Percentiles rank a stretch among this genome's conserved stretches.
Evolutionary conservation across 2,113 vertebrate genomes (phyloP).

Genomic region (Brachyhypopomus gauderio): DNA sequence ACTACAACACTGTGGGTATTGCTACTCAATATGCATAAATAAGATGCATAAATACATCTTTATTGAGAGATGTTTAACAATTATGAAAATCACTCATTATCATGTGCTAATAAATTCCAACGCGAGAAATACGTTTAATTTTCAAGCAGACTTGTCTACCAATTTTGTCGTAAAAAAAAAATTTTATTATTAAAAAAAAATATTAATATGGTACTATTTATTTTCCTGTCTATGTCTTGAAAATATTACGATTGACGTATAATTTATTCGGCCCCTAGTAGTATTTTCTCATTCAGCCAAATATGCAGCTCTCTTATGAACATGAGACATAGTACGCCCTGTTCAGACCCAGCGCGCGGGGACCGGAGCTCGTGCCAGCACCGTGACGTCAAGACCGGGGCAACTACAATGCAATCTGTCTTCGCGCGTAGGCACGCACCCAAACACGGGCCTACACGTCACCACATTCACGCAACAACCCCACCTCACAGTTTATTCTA

Average conservation of each 20-base stretch:
- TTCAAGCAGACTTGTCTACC: too few species aligned
- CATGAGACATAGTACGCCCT: not conserved
- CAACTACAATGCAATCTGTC: constrained; percentile 51
- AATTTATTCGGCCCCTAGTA: not conserved
- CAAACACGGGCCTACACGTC: too few species aligned
- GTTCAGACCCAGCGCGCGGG: not conserved
- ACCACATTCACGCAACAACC: too few species aligned
- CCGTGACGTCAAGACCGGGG: constrained; percentile 54
- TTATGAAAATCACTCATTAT: not conserved
- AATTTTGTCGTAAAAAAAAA: too few species aligned
- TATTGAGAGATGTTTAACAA: not conserved
- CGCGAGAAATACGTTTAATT: too few species aligned
- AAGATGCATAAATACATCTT: not conserved
- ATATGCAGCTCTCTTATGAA: not conserved
- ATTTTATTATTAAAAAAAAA: not conserved
- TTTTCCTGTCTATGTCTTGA: not conserved
- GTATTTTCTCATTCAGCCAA: not conserved
- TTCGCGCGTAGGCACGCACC: not conserved
- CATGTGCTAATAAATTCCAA: too few species aligned
- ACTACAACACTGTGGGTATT: too few species aligned
- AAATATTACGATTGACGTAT: not conserved
- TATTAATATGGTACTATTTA: not conserved
- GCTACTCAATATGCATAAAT: too few species aligned
- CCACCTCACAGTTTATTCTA: too few species aligned
- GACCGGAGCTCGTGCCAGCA: constrained; percentile 34